Evolutionary conservation across 2,888 invertebrate species (phyloP), one percentile per base, ranked within the genome.

Genomic region (Nasonovia ribisnigri): DNA sequence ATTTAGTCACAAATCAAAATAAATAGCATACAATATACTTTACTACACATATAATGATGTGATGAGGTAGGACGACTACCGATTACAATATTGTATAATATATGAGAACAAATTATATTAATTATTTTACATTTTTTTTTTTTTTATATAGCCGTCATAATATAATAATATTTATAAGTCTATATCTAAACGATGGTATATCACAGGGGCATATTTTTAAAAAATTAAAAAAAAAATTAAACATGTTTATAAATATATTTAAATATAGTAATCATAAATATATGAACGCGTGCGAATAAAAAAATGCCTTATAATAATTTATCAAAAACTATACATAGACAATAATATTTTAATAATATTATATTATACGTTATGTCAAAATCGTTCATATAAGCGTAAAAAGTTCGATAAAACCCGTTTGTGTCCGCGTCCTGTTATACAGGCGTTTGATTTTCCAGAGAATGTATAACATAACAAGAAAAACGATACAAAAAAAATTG

Each of bases 241-340:
- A n/a, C n/a, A 90, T 36, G n/a, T 46, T 90, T 90, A 93, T 93
- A 93, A 90, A 93, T 60, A 84, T 90, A 48, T 89, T 24, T 54
- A 89, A 46, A 84, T 90, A 60, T 84, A 57, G 43, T 84, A 43
- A 43, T 43, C 46, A 46, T 43, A n/a, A n/a, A 86, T 86, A 46
- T 43, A 86, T 46, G 77, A 90, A 86, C 84, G 84, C 57, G 93
- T 93, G 93, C 93, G 60, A 93, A 93, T 93, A 93, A 93, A 86
- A 93, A 93, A 86, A 93, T 93, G 93, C 90, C 60, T 94, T 77
- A 88, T 77, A 54, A 36, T 67, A 54, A 46, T 67, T 90, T 48
- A 77, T 77, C 67, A 43, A 46, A 67, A 46, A 90, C n/a, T 46
- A 26, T 42, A 90, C 16, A 67, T 48, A 67, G 29, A 90, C 29